Base-by-base conservation (phyloP, 2,888 invertebrate species). In the Iselma pallidipennis region DNA sequence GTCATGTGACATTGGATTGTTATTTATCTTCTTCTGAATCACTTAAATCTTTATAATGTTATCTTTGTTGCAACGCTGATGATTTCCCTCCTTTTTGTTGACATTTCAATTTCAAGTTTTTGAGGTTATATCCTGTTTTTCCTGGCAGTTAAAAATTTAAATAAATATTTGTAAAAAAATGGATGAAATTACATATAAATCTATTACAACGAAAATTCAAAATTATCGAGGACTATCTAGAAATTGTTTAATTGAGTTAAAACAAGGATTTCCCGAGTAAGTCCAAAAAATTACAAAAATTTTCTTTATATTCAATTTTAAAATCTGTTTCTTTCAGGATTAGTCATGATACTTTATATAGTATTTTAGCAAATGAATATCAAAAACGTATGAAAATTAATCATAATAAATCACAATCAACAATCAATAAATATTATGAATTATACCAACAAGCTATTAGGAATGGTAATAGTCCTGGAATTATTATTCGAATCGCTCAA, bases 331-430 rank as follows among this genome's bases (percentile, higher is more conserved):
- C n/a, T 75, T 80, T 62, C 71, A 89, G 89, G 49, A 78, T 90
- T 56, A 84, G 86, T 51, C 76, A 83, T 49, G 80, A 84, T 55
- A 89, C 91, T 0, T 73, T 93, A 33, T 87, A 87, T 56, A 91
- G 92, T 76, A 91, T 94, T 69, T 78, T 91, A 59, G 86, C 87
- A 25, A 82, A 87, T 49, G 86, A 91, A 71, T 84, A 89, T 49
- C 87, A 88, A 74, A 84, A 86, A 70, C 84, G 85, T 61, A 87
- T 89, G 85, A 91, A 88, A 76, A 80, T 81, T 10, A 86, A 83
- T 62, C 88, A 89, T 74, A 81, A 84, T 66, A 87, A 86, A 70
- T 85, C 87, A 31, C 86, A 87, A 54, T 81, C 83, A 7, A 84
- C 84, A 59, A 86, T 85, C 21, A 84, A 69, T 28, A 79, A 71